These are phyloP conservation scores for Cyclopterus lumpus DNA, from an alignment of 2,797 vertebrate species.

Conservation along the genomic window DNA sequence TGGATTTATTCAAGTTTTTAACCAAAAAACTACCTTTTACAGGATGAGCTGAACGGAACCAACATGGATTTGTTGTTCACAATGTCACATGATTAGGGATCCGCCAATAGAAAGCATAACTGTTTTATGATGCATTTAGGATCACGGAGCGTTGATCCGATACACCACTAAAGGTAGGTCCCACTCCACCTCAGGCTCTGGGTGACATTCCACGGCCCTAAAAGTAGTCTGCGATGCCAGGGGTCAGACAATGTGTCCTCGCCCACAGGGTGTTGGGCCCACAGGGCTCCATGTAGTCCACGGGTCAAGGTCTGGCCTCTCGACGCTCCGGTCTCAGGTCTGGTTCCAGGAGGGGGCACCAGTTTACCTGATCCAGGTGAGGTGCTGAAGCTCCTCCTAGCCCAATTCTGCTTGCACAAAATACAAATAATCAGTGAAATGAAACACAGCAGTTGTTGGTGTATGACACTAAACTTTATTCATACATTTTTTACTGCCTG, in stretches of 20 bases:
- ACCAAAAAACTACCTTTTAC: neutral
- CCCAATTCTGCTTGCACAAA: neutral
- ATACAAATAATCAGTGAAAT: neutral
- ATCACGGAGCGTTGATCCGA: too few relatives aligned
- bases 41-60: neutral
- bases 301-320: neutral
- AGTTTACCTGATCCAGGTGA: neutral
- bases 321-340: neutral
- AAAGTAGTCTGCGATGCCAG: neutral
- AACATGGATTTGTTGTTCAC: too few relatives aligned
- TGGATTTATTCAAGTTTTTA: neutral
- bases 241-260: neutral
- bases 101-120: too few relatives aligned
- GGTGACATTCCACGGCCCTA: neutral
- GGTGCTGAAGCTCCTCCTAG: neutral
- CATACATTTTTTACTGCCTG: constrained; percentile 2
- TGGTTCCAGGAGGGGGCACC: neutral
- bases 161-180: too few relatives aligned
- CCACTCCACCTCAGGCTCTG: neutral
- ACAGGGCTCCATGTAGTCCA: neutral
- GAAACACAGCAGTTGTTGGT: neutral
- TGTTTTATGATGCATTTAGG: too few relatives aligned
- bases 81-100: too few relatives aligned
- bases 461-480: neutral
- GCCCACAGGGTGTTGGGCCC: too few relatives aligned